Percentiles rank a stretch among this genome's conserved stretches.
These are phyloP conservation scores for Bubo scandiacus DNA, from an alignment of 2,113 vertebrate genomes.

Conservation along the genomic window DNA sequence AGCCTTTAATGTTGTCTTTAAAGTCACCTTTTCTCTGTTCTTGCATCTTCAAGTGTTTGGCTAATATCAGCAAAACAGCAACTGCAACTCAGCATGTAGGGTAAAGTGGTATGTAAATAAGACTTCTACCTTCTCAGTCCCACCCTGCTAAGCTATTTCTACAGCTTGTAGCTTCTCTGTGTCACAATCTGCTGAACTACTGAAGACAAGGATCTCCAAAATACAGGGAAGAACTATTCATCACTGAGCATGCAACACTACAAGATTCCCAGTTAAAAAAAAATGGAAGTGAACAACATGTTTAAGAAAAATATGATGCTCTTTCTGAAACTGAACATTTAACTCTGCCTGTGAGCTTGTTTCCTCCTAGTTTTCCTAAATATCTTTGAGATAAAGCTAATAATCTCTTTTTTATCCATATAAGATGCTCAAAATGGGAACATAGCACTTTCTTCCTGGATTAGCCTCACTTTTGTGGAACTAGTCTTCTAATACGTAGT, in stretches of 20 bases:
- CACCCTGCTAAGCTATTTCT: not conserved
- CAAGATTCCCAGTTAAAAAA: not conserved
- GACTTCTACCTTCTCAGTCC: not conserved
- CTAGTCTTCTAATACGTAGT: not conserved
- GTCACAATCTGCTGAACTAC: not conserved
- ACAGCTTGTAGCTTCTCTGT: not conserved
- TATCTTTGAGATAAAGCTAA: not conserved
- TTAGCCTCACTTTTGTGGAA: not conserved
- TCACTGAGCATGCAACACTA: not conserved
- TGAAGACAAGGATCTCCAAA: not conserved
- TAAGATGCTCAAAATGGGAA: not conserved
- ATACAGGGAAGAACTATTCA: not conserved
- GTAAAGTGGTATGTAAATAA: not conserved
- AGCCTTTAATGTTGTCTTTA: not conserved
- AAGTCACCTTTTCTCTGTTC: fast-evolving
- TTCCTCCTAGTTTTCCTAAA: not conserved
- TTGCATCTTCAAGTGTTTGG: not conserved
- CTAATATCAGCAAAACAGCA: not conserved
- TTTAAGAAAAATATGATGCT: not conserved
- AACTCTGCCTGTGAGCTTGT: not conserved
- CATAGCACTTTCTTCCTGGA: not conserved
- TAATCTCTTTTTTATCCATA: not conserved
- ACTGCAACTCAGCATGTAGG: fast-evolving
- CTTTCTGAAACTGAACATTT: not conserved
- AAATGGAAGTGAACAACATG: not conserved